Conservation (phyloP, 2,888 invertebrate genomes). For the Tethea ocularis region DNA sequence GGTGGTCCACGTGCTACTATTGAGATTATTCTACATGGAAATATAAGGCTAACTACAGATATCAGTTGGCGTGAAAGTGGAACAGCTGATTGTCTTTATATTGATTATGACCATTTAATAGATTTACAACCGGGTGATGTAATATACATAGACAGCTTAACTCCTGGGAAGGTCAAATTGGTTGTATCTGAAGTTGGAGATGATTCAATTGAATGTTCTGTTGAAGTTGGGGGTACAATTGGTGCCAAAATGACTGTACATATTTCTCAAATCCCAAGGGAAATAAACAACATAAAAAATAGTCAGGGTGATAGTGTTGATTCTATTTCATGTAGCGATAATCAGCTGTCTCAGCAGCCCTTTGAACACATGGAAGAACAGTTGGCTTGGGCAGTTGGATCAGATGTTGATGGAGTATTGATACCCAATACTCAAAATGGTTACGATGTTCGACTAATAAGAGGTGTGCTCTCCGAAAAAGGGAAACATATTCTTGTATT, state of each 20-base stretch:
- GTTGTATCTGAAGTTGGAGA: constrained; percentile 65
- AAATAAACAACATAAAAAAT: constrained; percentile 59
- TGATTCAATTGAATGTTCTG: constrained; percentile 77
- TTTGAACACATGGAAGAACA: constrained; percentile 85
- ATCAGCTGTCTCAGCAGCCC: constrained; percentile 80
- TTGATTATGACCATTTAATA: constrained; percentile 79
- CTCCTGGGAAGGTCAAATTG: constrained; percentile 65
- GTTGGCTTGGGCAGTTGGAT: constrained; percentile 70
- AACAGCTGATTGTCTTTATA: constrained; percentile 79
- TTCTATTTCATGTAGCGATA: constrained; percentile 80
- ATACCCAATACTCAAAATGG: constrained; percentile 60
- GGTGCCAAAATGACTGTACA: constrained; percentile 79
- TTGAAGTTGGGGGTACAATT: constrained; percentile 80
- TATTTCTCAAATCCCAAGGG: constrained; percentile 77
- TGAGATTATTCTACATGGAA: constrained; percentile 61
- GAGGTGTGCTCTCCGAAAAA: constrained; percentile 59
- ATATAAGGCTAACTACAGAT: constrained; percentile 79
- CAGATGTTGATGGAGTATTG: constrained; percentile 73
- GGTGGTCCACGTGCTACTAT: constrained; percentile 61
- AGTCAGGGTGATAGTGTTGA: constrained; percentile 71
- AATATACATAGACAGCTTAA: constrained; percentile 74
- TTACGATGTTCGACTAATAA: constrained; percentile 59
- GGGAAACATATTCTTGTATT: constrained; percentile 74
- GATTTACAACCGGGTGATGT: constrained; percentile 78
- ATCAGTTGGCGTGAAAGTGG: constrained; percentile 80